Base-by-base conservation (phyloP, 2,797 vertebrate species). In the Balearica regulorum region DNA sequence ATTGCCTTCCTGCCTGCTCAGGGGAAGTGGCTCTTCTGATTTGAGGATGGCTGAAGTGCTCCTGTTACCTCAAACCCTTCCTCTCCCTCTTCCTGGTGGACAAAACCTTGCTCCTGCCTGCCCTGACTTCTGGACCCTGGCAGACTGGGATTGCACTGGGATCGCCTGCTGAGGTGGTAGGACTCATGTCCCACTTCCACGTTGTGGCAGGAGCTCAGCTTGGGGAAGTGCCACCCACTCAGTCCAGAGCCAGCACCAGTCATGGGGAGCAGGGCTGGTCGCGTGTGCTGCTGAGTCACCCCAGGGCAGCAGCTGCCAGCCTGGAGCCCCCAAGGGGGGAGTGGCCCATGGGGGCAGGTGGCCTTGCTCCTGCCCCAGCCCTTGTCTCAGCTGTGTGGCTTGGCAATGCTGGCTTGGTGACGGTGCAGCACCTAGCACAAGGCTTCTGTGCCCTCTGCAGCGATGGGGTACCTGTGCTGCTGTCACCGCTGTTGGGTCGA, bases 161-260 rank as follows among this genome's bases (percentile, higher is more conserved):
- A 5, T 69, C 39, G 16, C 26, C 9, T 2, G 0, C 60, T 51
- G 55, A 48, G 51, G 16, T 60, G 22, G 19, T 35, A 29, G 13
- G 17, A 68, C 31, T 37, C 4, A 1, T 31, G 44, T 72, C 43
- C 31, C 18, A 16, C 68, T 92, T 62, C 20, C 8, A 51, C 17
- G 5, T 53, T 62, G n/a, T 85, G 75, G 31, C 61, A 65, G 37
- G 57, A 93, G 21, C 44, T 80, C 1, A 4, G 25, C 48, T 65
- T 72, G 60, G 60, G 78, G 75, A 95, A 90, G 53, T 90, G 53
- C 35, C 33, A 21, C 72, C 79, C 69, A 60, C 79, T 81, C 64
- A 28, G 35, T 35, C 91, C 11, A 10, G 44, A 55, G 58, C 39
- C 13, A 11, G 39, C 19, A 20, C 35, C 35, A 46, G 41, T 68